Conservation (phyloP, 2,888 invertebrate species). For the Apotomis capreana region DNA sequence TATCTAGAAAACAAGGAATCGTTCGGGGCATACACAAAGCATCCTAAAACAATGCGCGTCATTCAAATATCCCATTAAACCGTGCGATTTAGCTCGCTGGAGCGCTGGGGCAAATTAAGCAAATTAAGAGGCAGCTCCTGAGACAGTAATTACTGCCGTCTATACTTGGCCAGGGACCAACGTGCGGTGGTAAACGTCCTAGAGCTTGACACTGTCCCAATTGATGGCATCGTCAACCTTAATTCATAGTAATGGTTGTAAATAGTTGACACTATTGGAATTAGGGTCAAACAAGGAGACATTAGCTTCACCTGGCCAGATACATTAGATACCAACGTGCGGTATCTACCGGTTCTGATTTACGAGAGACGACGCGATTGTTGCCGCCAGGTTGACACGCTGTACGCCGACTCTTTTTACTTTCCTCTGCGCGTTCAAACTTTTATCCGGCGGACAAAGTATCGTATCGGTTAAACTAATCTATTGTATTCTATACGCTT, state of each 20-base stretch:
- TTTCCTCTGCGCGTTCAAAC: neutral
- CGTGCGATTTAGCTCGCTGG: conserved; percentile 72
- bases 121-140: conserved; percentile 79
- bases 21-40: conserved; percentile 66
- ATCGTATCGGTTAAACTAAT: neutral
- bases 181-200: conserved; percentile 33
- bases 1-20: conserved; percentile 47
- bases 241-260: too few species aligned
- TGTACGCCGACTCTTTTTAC: conserved; percentile 11
- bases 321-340: neutral
- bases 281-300: too few species aligned
- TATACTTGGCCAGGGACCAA: conserved; percentile 76
- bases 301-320: too few species aligned
- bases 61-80: conserved; percentile 79
- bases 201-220: too few species aligned
- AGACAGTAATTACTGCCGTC: conserved; percentile 77
- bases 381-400: conserved; percentile 17
- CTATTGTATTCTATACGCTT: neutral
- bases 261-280: too few species aligned
- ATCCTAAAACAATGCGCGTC: conserved; percentile 76
- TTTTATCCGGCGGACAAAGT: neutral
- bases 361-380: conserved; percentile 13
- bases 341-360: conserved; percentile 45
- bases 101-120: conserved; percentile 77
- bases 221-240: too few species aligned